These are phyloP conservation scores for Aepyceros melampus DNA, from an alignment of 2,113 vertebrate species.

Conservation along the genomic window DNA sequence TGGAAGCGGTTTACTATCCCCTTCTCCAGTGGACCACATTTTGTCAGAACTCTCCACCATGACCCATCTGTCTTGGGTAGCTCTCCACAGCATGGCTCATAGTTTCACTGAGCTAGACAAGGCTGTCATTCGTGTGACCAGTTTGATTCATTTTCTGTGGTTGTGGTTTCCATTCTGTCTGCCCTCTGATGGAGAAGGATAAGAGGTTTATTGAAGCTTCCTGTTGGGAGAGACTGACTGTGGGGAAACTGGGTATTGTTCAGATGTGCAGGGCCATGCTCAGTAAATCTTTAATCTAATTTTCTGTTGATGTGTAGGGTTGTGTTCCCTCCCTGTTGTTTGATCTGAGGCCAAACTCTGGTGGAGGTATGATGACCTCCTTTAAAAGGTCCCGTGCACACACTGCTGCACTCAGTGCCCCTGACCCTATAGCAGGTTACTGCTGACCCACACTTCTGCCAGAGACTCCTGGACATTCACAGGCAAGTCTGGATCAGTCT, in stretches of 20 bases:
- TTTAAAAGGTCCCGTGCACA: accelerated
- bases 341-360: not conserved
- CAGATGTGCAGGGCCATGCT: not conserved
- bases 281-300: not conserved
- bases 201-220: not conserved
- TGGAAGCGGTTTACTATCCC: not conserved
- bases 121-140: not conserved
- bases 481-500: not conserved
- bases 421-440: not conserved
- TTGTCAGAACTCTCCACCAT: not conserved
- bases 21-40: not conserved
- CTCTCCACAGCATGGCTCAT: not conserved
- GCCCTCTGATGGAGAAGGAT: not conserved
- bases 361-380: not conserved
- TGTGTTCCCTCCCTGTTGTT: not conserved
- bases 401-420: not conserved
- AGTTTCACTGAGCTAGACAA: not conserved
- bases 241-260: not conserved
- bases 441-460: not conserved
- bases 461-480: not conserved
- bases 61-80: not conserved
- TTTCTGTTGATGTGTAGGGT: not conserved
- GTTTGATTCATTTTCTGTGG: not conserved
- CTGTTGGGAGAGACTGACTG: not conserved
- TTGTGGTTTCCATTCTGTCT: not conserved